Evolutionary conservation across 1,140 invertebrate species (phyloP).

Genomic region (Mycetomoellerius zeteki): DNA sequence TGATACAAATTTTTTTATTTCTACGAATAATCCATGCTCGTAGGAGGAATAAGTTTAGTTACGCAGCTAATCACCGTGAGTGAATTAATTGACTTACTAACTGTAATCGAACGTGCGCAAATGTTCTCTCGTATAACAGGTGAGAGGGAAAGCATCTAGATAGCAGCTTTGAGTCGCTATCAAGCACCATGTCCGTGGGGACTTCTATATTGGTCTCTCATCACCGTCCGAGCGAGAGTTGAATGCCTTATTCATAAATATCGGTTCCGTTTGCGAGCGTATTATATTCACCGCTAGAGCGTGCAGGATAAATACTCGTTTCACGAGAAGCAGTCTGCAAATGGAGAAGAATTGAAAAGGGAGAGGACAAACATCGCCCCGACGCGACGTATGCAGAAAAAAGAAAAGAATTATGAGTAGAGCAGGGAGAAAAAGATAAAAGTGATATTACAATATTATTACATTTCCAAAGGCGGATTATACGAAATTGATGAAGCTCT

Average conservation of each 20-base stretch:
- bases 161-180: slow-evolving; percentile 50
- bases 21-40: not conserved
- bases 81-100: slow-evolving; percentile 36
- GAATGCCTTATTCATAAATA: slow-evolving; percentile 66
- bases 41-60: not conserved
- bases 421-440: not conserved
- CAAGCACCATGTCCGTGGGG: slow-evolving; percentile 11
- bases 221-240: slow-evolving; percentile 55
- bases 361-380: slow-evolving; percentile 35
- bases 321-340: slow-evolving; percentile 41
- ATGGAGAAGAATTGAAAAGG: slow-evolving; percentile 47
- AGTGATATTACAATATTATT: slow-evolving; percentile 15
- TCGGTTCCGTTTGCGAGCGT: slow-evolving; percentile 44
- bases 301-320: slow-evolving; percentile 49
- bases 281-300: slow-evolving; percentile 49
- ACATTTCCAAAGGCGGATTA: not conserved
- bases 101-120: slow-evolving; percentile 31
- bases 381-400: not conserved
- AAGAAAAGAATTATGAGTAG: not conserved
- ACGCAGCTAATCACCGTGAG: slow-evolving; percentile 34
- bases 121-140: slow-evolving; percentile 29
- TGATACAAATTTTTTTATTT: not conserved
- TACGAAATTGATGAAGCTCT: not conserved
- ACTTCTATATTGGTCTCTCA: slow-evolving; percentile 59
- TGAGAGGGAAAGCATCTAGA: slow-evolving; percentile 52